Base-by-base conservation (phyloP, 2,888 invertebrate genomes). In the Dryobotodes eremita region DNA sequence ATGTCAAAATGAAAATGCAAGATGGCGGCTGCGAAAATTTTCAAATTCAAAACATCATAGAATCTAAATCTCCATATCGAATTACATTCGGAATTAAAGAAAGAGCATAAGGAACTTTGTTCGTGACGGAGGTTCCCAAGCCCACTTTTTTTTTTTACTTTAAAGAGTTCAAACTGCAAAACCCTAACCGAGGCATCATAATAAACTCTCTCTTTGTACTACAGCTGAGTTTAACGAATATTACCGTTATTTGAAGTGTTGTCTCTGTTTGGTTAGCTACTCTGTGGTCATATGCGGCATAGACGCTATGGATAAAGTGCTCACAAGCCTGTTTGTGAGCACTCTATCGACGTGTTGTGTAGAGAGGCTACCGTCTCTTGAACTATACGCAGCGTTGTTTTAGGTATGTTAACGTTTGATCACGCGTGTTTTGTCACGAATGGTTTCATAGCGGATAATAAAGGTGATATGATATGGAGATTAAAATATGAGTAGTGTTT, bases 351-450 rank as follows among this genome's bases (percentile, higher is more conserved):
- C n/a, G n/a, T n/a, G n/a, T n/a, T n/a, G n/a, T n/a, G n/a, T n/a
- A n/a, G n/a, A n/a, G n/a, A n/a, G n/a, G n/a, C 26, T 13, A 23
- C n/a, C 65, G 59, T 48, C 75, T 83, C 75, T 23, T 71, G 4
- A 31, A 76, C 66, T 84, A 79, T 64, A 70, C 50, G 23, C n/a
- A 20, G 31, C 20, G 71, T 71, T 77, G 65, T 86, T 82, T 61
- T 66, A 70, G 59, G 46, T 48, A 66, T 0, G 50, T 70, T 70
- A 65, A n/a, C 75, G 48, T 86, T 86, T 82, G 69, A 64, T 78
- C 53, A 75, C 71, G 72, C 75, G 71, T 77, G 74, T 75, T 75
- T 53, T 59, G 50, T 75, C 75, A 66, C 62, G 36, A 82, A 62
- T 75, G 57, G 61, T 75, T 81, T 81, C 50, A 62, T 69, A 26